Percentiles rank a stretch among this genome's conserved stretches.
Evolutionary conservation across 2,113 vertebrate species (phyloP).

Genomic region (Scytalopus superciliaris): DNA sequence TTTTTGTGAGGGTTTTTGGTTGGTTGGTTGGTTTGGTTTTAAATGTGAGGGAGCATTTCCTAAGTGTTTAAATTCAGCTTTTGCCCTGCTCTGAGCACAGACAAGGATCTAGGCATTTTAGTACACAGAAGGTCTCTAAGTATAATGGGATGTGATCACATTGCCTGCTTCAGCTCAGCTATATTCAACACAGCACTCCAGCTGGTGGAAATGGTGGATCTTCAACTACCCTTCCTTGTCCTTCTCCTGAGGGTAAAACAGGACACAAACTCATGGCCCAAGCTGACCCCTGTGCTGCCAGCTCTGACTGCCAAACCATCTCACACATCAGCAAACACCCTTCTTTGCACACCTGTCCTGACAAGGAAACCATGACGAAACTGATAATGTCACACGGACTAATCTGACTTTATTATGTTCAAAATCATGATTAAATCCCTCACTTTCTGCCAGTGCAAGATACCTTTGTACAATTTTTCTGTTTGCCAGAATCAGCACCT

Average conservation of each 20-base stretch:
- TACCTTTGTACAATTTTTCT: not conserved
- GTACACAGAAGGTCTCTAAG: not conserved
- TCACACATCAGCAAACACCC: not conserved
- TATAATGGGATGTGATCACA: not conserved
- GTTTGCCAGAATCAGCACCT: not conserved
- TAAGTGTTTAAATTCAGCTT: not conserved
- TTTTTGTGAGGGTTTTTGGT: no score
- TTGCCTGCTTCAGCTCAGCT: not conserved
- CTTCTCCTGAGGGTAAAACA: not conserved
- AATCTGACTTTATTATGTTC: not conserved
- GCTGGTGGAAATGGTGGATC: not conserved
- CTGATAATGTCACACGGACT: rapidly evolving
- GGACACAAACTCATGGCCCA: not conserved
- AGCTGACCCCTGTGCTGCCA: not conserved
- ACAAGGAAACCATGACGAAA: not conserved
- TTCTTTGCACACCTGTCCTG: not conserved
- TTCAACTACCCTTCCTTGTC: not conserved
- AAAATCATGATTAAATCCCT: not conserved
- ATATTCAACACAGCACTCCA: not conserved
- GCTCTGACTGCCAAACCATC: not conserved
- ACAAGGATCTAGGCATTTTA: not conserved
- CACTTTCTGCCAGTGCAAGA: not conserved
- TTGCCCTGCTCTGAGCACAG: not conserved
- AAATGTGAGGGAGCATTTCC: not conserved
- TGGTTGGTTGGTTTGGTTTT: not conserved